phyloP scores from a whole-genome alignment of 2,797 vertebrate genomes.

The Cynopterus sphinx region DNA sequence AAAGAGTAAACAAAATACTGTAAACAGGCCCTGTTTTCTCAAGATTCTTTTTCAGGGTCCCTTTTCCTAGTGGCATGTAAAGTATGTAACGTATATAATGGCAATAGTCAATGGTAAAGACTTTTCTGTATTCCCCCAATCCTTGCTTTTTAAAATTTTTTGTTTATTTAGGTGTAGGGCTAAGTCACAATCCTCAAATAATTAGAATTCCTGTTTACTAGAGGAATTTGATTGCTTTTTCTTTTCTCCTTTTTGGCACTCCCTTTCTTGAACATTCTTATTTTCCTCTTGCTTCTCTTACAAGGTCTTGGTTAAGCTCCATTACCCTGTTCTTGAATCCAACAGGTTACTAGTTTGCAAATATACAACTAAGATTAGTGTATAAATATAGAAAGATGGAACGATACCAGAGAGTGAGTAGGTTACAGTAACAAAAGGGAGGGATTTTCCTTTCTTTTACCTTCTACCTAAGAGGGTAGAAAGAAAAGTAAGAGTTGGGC shows the following conservation, averaged over 20 bases:
- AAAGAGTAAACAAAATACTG: neutral
- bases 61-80: neutral
- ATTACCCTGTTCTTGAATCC: neutral
- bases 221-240: neutral
- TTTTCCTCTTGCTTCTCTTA: conserved; percentile 9
- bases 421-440: neutral
- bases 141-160: neutral
- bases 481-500: neutral
- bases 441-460: conserved; percentile 4
- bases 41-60: neutral
- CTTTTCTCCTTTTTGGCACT: neutral
- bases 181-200: neutral
- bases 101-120: neutral
- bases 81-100: neutral
- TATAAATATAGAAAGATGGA: neutral
- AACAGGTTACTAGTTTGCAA: conserved; percentile 28
- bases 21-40: neutral
- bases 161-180: neutral
- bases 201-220: neutral
- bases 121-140: neutral
- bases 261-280: neutral
- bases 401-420: neutral
- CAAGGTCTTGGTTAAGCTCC: neutral
- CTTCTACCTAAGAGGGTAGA: neutral
- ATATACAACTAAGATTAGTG: neutral